These are phyloP conservation scores for Trichogramma pretiosum DNA, from an alignment of 1,140 invertebrate species.

Conservation along the genomic window DNA sequence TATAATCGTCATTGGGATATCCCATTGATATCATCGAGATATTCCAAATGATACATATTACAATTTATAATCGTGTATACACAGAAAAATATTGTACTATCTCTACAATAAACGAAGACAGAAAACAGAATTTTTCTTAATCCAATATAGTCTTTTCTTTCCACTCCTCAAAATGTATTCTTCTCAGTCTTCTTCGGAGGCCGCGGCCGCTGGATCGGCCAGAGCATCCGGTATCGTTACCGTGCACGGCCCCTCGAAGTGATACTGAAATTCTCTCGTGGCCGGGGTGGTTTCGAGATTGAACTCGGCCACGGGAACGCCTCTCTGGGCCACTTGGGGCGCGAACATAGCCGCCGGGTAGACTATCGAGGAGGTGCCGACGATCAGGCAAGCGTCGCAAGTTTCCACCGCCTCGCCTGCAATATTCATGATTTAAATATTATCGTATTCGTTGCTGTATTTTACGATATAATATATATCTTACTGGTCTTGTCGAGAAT, in stretches of 20 bases:
- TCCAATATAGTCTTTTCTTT: too few relatives aligned
- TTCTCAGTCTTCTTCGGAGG: too few relatives aligned
- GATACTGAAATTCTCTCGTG: conserved; percentile 62
- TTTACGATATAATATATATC: conserved; percentile 12
- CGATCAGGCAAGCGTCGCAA: conserved; percentile 77
- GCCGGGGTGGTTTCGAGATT: conserved; percentile 74
- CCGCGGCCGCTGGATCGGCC: too few relatives aligned
- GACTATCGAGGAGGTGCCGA: conserved; percentile 80
- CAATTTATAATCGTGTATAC: too few relatives aligned
- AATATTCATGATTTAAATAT: conserved; percentile 7
- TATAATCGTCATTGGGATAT: too few relatives aligned
- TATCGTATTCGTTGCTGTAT: background rate
- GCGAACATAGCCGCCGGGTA: conserved; percentile 93
- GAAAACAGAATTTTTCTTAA: too few relatives aligned
- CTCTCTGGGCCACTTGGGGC: conserved; percentile 63
- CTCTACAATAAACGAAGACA: too few relatives aligned
- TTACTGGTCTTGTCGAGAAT: conserved; percentile 58
- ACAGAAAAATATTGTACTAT: too few relatives aligned
- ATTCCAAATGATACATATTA: too few relatives aligned
- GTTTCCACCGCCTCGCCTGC: conserved; percentile 54
- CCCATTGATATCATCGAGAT: too few relatives aligned
- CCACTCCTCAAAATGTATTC: too few relatives aligned
- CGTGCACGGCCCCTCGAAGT: conserved; percentile 71
- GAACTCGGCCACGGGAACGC: conserved; percentile 80
- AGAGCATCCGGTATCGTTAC: conserved; percentile 60